Evolutionary conservation across 2,113 vertebrate genomes (phyloP), one percentile per base, ranked within the genome.

Genomic region (Ammodramus savannarum): DNA sequence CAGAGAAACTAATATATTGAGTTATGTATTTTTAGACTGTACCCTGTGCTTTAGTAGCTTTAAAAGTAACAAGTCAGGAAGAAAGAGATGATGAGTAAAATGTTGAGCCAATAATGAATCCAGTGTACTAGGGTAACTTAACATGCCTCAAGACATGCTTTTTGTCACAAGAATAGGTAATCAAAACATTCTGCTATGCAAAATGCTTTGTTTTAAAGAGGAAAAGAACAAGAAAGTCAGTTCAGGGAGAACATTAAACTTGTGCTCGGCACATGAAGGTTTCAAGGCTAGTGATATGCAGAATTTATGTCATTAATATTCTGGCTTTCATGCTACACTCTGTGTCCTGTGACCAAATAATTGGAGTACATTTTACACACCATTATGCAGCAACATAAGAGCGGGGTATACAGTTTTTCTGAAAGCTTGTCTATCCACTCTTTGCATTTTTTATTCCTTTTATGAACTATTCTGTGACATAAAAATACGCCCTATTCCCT

Each of bases 361-460:
- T 71, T 72, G 78, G 75, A 94, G 55, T 61, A 87, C 43, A 52
- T 94, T 98, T 97, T 97, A 93, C 63, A 89, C 76, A 77, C 78
- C 55, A 81, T 93, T 95, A 95, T 94, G 59, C 65, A 87, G n/a
- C 69, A 54, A 17, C 49, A 7, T 18, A 84, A 68, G 55, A 91
- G 58, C 77, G 80, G 77, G 90, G 44, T 77, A 88, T 88, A 21
- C 8, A 75, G 72, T 67, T 92, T 89, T 91, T 90, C 73, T 89
- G 85, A 95, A 93, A 96, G 58, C 79, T 59, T 88, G 82, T 91
- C 73, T 93, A 88, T 52, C 74, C 67, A 57, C 34, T 78, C n/a
- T 96, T 95, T 95, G 89, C 55, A 95, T 95, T 89, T 97, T 97
- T 95, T 96, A 96, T 95, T 95, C 69, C 68, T 84, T 97, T 93